Conservation (phyloP, 2,113 vertebrate species). For the Anoplopoma fimbria region DNA sequence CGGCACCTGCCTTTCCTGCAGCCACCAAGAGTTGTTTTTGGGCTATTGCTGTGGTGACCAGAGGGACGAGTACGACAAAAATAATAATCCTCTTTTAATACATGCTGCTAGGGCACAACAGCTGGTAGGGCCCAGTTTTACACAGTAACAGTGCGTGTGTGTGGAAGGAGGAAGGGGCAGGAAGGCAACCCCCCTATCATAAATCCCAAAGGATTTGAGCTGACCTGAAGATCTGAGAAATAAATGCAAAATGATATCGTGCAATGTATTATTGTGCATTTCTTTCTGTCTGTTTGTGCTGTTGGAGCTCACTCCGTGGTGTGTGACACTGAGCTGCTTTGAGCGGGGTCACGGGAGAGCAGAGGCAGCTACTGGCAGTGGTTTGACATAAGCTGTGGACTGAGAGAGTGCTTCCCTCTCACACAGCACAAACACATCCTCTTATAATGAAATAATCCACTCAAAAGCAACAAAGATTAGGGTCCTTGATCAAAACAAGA, state of each 20-base stretch:
- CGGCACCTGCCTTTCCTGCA: constrained; percentile 44
- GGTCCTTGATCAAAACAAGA: neutral
- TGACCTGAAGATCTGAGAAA: constrained; percentile 28
- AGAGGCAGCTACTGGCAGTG: constrained; percentile 22
- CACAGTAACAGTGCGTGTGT: constrained; percentile 23
- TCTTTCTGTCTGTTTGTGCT: neutral
- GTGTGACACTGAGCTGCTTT: constrained; percentile 58
- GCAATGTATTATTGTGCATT: too few relatives aligned
- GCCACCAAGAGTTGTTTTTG: constrained; percentile 64
- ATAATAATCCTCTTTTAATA: constrained; percentile 78
- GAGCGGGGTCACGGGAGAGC: constrained; percentile 45
- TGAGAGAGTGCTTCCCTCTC: constrained; percentile 7
- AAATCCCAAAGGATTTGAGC: constrained; percentile 41
- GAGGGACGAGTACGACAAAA: constrained; percentile 63
- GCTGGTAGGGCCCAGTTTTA: constrained; percentile 58
- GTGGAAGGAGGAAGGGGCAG: constrained; percentile 1
- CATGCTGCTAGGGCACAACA: constrained; percentile 64
- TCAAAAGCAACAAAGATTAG: constrained; percentile 1
- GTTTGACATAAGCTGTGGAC: constrained; percentile 41
- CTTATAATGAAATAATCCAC: constrained; percentile 12
- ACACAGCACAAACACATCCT: neutral
- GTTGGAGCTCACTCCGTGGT: constrained; percentile 13
- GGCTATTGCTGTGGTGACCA: constrained; percentile 58
- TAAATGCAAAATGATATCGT: constrained; percentile 9
- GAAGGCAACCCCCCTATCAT: neutral